Evolutionary conservation across 2,797 vertebrate genomes (phyloP).

Genomic region (Sphenodon punctatus): DNA sequence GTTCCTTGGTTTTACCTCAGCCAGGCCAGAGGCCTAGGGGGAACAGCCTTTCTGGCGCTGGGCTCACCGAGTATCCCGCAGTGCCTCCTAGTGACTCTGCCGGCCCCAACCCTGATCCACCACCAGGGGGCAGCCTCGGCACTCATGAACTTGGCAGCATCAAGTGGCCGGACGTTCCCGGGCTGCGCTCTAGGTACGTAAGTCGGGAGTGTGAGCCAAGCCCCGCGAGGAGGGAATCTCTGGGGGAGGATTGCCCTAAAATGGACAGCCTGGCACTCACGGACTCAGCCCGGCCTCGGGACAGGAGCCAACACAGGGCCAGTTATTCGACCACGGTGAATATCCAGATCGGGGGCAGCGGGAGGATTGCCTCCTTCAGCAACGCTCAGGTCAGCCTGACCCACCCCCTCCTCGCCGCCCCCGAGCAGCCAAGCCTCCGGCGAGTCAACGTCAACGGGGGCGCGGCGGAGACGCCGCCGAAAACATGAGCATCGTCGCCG

Average conservation of each 20-base stretch:
- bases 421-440: conserved; percentile 67
- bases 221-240: neutral
- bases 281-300: neutral
- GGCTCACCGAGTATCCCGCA: conserved; percentile 32
- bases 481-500: conserved; percentile 50
- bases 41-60: conserved; percentile 52
- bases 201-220: neutral
- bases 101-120: conserved; percentile 63
- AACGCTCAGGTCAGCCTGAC: conserved; percentile 89
- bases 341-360: conserved; percentile 88
- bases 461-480: conserved; percentile 67
- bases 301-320: conserved; percentile 64
- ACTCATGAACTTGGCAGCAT: conserved; percentile 72
- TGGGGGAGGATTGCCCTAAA: neutral
- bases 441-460: conserved; percentile 79
- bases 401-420: conserved; percentile 80
- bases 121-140: conserved; percentile 37
- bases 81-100: conserved; percentile 17
- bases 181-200: conserved; percentile 70
- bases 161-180: conserved; percentile 76
- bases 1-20: conserved; percentile 41
- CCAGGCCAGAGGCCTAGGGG: conserved; percentile 44
- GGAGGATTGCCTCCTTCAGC: conserved; percentile 84
- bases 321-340: conserved; percentile 92
- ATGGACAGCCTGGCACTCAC: neutral